These are phyloP conservation scores for Sminthurides aquaticus DNA, from an alignment of 2,888 invertebrate genomes.

Conservation along the genomic window DNA sequence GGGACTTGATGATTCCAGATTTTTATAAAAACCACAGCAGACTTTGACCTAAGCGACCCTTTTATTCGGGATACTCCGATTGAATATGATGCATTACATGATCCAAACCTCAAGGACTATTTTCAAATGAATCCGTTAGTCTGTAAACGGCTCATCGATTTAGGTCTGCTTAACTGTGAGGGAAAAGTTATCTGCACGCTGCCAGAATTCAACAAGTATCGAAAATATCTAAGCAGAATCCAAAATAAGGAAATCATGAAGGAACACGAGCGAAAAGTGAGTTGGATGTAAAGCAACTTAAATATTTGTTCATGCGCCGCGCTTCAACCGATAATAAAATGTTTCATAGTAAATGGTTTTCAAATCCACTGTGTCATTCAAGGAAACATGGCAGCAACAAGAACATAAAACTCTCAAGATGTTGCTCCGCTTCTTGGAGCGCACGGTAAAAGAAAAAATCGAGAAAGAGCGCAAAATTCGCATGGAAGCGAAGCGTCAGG, in stretches of 20 bases:
- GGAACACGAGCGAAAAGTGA: constrained; percentile 13
- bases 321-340: too few relatives aligned
- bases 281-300: constrained; percentile 1
- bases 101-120: constrained; percentile 21
- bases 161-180: constrained; percentile 16
- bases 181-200: constrained; percentile 20
- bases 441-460: neutral
- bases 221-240: constrained; percentile 19
- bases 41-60: constrained; percentile 20
- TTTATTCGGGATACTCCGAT: constrained; percentile 21
- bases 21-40: neutral
- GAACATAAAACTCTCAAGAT: constrained; percentile 1
- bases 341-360: too few relatives aligned
- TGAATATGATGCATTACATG: constrained; percentile 19
- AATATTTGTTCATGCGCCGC: neutral
- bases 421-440: neutral
- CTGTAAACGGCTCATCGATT: constrained; percentile 12
- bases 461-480: neutral
- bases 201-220: constrained; percentile 21
- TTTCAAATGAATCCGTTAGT: constrained; percentile 14
- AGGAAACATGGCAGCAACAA: constrained; percentile 6
- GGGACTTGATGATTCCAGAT: too few relatives aligned
- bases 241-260: constrained; percentile 14
- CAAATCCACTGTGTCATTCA: too few relatives aligned
- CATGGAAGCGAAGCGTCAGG: neutral